Evolutionary conservation across 2,797 vertebrate species (phyloP).

Genomic region (Manis pentadactyla): DNA sequence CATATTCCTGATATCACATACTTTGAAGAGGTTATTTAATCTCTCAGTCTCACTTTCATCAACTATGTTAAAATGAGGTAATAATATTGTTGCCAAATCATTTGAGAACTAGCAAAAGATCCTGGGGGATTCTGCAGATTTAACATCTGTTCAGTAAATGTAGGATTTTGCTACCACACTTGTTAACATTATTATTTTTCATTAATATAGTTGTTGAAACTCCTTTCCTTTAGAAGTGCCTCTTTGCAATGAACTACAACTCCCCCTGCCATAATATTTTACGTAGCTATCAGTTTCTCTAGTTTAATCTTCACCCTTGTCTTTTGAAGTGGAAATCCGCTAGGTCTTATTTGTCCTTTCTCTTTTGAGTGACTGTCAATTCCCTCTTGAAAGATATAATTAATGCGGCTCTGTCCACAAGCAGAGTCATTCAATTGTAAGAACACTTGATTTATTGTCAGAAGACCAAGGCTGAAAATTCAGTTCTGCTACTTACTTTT

Average conservation of each 20-base stretch:
- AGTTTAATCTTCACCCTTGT: background rate
- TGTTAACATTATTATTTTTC: background rate
- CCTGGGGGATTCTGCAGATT: background rate
- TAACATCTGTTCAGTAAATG: background rate
- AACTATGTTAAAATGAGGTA: background rate
- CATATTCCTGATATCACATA: background rate
- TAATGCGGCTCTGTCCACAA: constrained; percentile 21
- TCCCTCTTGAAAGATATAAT: constrained; percentile 47
- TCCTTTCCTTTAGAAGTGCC: background rate
- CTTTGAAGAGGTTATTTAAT: background rate
- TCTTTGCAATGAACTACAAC: background rate
- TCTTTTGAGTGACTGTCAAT: constrained; percentile 26
- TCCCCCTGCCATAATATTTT: background rate
- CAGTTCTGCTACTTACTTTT: background rate
- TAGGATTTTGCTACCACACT: background rate
- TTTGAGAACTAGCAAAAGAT: background rate
- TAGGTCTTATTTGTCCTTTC: constrained; percentile 29
- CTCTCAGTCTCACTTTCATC: background rate
- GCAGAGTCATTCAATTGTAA: background rate
- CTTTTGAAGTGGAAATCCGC: background rate
- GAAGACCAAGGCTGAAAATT: background rate
- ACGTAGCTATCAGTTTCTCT: background rate
- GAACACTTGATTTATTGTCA: constrained; percentile 23
- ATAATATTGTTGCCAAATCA: background rate
- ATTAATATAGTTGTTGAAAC: background rate